phyloP scores from a whole-genome alignment of 2,888 invertebrate species.

The Ophioninae sp. region DNA sequence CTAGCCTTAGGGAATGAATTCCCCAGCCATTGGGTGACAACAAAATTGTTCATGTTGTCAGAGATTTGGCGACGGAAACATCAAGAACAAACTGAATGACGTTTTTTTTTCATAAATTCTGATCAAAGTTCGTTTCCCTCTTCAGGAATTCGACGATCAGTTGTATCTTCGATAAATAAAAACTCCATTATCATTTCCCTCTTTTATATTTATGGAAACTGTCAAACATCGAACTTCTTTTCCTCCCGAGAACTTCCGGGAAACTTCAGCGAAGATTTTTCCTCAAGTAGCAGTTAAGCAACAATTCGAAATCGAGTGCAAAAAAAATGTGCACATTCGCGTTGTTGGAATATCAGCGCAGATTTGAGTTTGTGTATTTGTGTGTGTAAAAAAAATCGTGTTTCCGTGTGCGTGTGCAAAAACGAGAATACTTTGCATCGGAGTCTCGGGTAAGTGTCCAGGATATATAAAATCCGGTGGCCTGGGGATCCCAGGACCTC shows the following conservation, averaged over 20 bases:
- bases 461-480: conserved; percentile 39
- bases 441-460: conserved; percentile 55
- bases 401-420: conserved; percentile 61
- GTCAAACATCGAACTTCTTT: neutral
- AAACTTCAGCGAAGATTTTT: neutral
- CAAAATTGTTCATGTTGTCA: no score
- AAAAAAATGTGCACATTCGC: conserved; percentile 24
- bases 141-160: neutral
- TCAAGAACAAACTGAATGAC: no score
- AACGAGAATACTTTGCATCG: conserved; percentile 68
- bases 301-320: neutral
- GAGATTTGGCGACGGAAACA: no score
- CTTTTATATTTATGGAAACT: neutral
- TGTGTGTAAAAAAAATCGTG: neutral
- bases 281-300: neutral
- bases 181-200: neutral
- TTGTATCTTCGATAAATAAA: neutral
- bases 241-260: neutral
- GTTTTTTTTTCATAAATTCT: no score
- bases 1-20: no score
- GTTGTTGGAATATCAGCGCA: conserved; percentile 20
- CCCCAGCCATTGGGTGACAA: no score
- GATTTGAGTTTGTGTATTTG: neutral
- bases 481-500: conserved; percentile 52
- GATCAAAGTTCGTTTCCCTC: no score